Conservation (phyloP, 2,113 vertebrate species). For the Burhinus bistriatus region DNA sequence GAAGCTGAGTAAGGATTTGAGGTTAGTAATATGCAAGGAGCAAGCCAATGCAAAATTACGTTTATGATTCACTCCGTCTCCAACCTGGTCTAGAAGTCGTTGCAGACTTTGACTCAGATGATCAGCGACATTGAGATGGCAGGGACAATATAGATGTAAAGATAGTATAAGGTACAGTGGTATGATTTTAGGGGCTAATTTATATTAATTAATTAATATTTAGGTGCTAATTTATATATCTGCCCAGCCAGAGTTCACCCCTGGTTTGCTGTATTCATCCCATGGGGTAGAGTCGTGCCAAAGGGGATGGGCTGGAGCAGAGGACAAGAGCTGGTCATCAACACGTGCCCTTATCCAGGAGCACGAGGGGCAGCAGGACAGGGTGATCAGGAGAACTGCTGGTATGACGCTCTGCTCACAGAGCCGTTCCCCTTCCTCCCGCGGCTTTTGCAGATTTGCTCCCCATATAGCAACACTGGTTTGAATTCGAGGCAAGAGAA, state of each 20-base stretch:
- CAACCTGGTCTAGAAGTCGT: not conserved
- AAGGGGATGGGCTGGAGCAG: not conserved
- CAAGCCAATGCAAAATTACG: not conserved
- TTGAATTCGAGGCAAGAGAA: not conserved
- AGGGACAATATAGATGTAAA: accelerated
- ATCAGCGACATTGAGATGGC: not conserved
- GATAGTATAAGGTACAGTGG: not conserved
- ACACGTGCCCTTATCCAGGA: not conserved
- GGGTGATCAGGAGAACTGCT: not conserved
- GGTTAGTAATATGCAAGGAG: not conserved
- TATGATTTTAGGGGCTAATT: not conserved
- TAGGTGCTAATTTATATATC: no score
- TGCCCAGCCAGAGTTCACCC: not conserved
- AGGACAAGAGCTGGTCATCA: not conserved
- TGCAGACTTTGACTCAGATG: not conserved
- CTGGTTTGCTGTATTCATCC: no score
- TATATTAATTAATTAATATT: no score
- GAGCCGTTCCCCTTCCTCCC: not conserved
- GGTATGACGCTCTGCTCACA: accelerated
- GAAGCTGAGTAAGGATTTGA: not conserved
- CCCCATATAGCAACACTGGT: not conserved
- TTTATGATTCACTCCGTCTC: not conserved
- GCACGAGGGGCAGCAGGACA: accelerated
- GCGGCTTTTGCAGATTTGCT: not conserved
- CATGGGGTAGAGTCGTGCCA: accelerated